Evolutionary conservation across 1,140 invertebrate genomes (phyloP), one percentile per base, ranked within the genome.

Genomic region (Nebria ingens): DNA sequence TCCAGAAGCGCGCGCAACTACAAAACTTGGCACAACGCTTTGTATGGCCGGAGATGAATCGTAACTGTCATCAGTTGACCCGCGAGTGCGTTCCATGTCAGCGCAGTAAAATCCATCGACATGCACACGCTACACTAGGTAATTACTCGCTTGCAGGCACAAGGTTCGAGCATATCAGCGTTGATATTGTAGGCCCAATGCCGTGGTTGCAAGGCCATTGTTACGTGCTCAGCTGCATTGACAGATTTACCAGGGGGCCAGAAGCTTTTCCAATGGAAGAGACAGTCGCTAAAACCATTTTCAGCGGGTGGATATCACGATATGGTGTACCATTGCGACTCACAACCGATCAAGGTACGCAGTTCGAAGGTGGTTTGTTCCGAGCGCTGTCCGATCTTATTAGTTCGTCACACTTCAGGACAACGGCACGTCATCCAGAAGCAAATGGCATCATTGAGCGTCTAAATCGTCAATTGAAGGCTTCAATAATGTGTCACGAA

Each of bases 211-310:
- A 64, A 3, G 66, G 63, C 6, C 63, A 9, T 49, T 53, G 25
- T 4, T 74, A 75, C 58, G 59, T 65, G 6, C 56, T 78, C 0
- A 77, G 75, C 0, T 62, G 67, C 12, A 70, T 76, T 0, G 75
- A 77, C 57, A 52, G 68, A 20, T 68, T 62, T 52, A 73, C 75
- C 2, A 54, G 69, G 13, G 79, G 71, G 72, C 71, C 68, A 0
- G 73, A 75, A 62, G 68, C 69, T 1, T 54, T 71, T 17, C 74
- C 74, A 2, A 22, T 75, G 0, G 15, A 52, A 13, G 68, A 76
- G 59, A 6, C 67, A 63, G 67, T 66, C n/a, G n/a, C n/a, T n/a
- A n/a, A n/a, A n/a, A n/a, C n/a, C n/a, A n/a, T n/a, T n/a, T n/a
- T n/a, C n/a, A n/a, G n/a, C n/a, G n/a, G n/a, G n/a, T n/a, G n/a